Evolutionary conservation across 2,888 invertebrate species (phyloP).

Genomic region (Caprella mutica): DNA sequence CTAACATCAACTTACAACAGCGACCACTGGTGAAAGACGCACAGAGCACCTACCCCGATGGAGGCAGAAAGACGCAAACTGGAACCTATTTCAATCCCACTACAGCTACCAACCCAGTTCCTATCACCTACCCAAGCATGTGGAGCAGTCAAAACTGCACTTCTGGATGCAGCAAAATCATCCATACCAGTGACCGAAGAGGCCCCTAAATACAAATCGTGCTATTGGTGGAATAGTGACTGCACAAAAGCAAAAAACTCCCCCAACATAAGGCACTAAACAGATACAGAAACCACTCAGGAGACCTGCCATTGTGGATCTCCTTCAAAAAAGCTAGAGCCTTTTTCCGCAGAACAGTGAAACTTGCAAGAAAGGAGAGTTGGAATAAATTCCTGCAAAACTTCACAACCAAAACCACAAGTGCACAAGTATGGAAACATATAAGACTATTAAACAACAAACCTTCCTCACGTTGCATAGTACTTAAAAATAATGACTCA

Average conservation of each 20-base stretch:
- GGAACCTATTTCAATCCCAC: background rate
- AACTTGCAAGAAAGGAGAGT: background rate
- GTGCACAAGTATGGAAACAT: background rate
- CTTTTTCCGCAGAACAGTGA: background rate
- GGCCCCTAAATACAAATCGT: background rate
- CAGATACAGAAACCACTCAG: background rate
- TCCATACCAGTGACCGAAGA: background rate
- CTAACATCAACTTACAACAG: background rate
- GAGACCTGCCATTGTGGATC: background rate
- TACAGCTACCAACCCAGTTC: background rate
- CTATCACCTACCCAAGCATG: background rate
- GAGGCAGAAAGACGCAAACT: background rate
- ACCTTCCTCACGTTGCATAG: background rate
- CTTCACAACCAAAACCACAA: background rate
- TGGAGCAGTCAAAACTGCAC: background rate
- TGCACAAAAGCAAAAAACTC: background rate
- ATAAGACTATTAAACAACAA: background rate
- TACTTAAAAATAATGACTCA: background rate
- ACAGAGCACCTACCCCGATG: background rate
- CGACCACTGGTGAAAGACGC: background rate
- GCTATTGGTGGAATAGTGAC: background rate
- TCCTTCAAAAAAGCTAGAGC: constrained; percentile 1
- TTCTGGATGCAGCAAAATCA: background rate
- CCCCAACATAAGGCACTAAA: background rate
- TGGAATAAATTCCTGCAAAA: background rate